These are phyloP conservation scores for Porites divaricata DNA, from an alignment of 92 coral and sea anemone genomes.

Conservation along the genomic window DNA sequence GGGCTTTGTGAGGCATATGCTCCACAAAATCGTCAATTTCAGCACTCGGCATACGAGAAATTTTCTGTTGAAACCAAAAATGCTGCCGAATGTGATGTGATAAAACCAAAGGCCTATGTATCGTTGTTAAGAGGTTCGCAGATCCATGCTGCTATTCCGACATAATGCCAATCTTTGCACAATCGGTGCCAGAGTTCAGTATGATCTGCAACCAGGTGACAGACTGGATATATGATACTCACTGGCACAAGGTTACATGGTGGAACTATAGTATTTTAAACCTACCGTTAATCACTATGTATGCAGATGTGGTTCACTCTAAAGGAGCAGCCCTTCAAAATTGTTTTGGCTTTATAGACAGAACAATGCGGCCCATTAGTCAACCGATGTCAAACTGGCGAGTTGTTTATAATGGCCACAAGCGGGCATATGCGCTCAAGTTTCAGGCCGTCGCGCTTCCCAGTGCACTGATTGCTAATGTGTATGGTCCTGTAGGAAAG, in stretches of 20 bases:
- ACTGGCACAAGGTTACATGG: not conserved
- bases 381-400: too few relatives aligned
- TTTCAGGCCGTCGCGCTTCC: constrained; percentile 14
- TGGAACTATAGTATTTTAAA: too few relatives aligned
- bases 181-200: constrained; percentile 9
- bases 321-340: constrained; percentile 22
- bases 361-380: not conserved
- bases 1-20: constrained; percentile 40
- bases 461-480: constrained; percentile 15
- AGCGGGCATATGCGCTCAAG: constrained; percentile 3
- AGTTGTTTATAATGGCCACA: too few relatives aligned
- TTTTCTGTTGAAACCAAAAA: not conserved
- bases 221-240: constrained; percentile 1
- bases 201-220: constrained; percentile 19
- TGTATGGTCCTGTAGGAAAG: constrained; percentile 12
- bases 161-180: constrained; percentile 15
- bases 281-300: not conserved
- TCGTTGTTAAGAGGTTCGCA: constrained; percentile 15
- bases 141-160: constrained; percentile 22
- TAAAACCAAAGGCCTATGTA: not conserved
- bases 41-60: too few relatives aligned
- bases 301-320: not conserved
- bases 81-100: constrained; percentile 8
- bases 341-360: not conserved
- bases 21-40: not conserved